A percentile compares a stretch with the other conserved stretches of the same genome.
phyloP scores from a whole-genome alignment of 2,113 vertebrate genomes.

The Conger conger region DNA sequence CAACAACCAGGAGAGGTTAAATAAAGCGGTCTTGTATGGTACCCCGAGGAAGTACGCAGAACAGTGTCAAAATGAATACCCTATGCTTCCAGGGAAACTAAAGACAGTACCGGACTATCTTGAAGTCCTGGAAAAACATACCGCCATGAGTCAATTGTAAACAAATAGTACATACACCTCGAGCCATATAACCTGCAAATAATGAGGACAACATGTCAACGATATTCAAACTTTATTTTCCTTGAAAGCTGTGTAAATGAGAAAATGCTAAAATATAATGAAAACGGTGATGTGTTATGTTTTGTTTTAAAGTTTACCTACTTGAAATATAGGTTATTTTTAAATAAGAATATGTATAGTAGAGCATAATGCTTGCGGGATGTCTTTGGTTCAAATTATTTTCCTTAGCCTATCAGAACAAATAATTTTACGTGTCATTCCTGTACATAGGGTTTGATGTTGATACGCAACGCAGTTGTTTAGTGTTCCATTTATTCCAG shows the following conservation, averaged over 20 bases:
- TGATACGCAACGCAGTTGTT: conserved; percentile 67
- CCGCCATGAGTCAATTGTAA: conserved; percentile 94
- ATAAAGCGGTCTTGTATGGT: conserved; percentile 91
- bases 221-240: conserved; percentile 47
- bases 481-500: conserved; percentile 78
- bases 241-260: conserved; percentile 65
- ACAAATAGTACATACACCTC: conserved; percentile 51
- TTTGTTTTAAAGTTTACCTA: conserved; percentile 68
- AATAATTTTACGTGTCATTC: conserved; percentile 55
- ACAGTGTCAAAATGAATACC: conserved; percentile 83
- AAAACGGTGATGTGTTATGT: conserved; percentile 63
- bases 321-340: conserved; percentile 49
- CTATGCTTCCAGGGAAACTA: conserved; percentile 87
- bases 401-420: conserved; percentile 50
- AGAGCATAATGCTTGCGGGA: conserved; percentile 59
- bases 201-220: conserved; percentile 42
- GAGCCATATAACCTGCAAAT: conserved; percentile 53
- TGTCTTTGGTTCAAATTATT: conserved; percentile 48
- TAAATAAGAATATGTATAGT: conserved; percentile 56
- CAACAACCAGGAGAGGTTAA: conserved; percentile 88
- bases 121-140: conserved; percentile 99
- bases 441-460: conserved; percentile 64
- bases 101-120: conserved; percentile 97
- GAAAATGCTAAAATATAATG: conserved; percentile 55
- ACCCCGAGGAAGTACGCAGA: conserved; percentile 92